A percentile compares a stretch with the other conserved stretches of the same genome.
Conservation (phyloP, 2,797 vertebrate genomes). For the Anabacerthia variegaticeps region DNA sequence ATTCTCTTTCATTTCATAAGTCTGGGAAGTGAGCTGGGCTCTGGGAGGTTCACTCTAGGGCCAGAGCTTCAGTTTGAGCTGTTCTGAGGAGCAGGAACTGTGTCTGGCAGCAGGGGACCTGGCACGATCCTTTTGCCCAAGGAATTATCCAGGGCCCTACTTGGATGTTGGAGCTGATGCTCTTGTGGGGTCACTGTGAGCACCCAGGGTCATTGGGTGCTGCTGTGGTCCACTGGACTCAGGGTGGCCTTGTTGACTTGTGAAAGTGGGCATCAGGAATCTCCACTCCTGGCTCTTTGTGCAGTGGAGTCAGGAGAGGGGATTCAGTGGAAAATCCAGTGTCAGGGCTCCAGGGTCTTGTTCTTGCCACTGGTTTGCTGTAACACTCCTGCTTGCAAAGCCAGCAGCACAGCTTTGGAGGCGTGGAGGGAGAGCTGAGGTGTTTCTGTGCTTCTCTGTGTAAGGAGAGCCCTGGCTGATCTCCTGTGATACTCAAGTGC, state of each 20-base stretch:
- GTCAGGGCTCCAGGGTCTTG: background rate
- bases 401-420: background rate
- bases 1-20: background rate
- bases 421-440: background rate
- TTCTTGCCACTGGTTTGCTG: background rate
- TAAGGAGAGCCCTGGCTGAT: background rate
- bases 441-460: background rate
- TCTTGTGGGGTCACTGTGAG: background rate
- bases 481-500: background rate
- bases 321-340: background rate
- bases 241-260: background rate
- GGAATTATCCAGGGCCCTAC: background rate
- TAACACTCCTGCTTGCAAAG: background rate
- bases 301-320: background rate
- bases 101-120: background rate
- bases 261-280: background rate
- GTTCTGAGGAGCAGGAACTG: background rate
- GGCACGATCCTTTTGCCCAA: background rate
- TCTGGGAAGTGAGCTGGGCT: background rate
- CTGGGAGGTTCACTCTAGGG: accelerated
- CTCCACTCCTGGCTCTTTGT: background rate
- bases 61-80: background rate
- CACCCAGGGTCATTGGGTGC: background rate
- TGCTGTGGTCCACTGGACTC: background rate
- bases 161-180: accelerated